Evolutionary conservation across 2,797 vertebrate genomes (phyloP), one percentile per base, ranked within the genome.

Genomic region (Myotis planiceps): DNA sequence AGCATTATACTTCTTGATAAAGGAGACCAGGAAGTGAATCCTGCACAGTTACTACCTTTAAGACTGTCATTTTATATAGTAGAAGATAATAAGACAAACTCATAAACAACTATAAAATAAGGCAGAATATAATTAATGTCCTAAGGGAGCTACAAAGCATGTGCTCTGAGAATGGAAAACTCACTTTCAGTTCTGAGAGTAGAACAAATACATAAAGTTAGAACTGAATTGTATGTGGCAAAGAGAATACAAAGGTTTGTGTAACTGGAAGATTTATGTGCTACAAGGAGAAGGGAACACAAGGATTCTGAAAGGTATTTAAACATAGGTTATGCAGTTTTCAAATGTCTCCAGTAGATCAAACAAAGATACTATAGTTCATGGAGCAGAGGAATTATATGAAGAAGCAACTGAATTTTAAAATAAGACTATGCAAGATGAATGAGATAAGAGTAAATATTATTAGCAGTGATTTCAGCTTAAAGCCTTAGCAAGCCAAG

Each of bases 91-190:
- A 90, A 69, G 2, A 55, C 39, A 92, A 68, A 81, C 39, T 79
- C 16, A 69, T 55, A 94, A 92, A 51, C 85, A 88, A 49, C n/a
- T 32, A 34, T 86, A 92, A 83, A 84, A 76, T 65, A 76, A 58
- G 6, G 6, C 10, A 69, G 47, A 92, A 85, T 65, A 1, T 60
- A 92, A 86, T 80, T 82, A 92, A 72, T 81, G 25, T 66, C 27
- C 29, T 75, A 65, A 37, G 10, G 5, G 6, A 55, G 6, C 47
- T 53, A 72, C 21, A 80, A 71, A 80, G 9, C 27, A 49, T 76
- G 34, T 87, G 53, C 13, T 93, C 21, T 81, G 65, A 87, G 6
- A 86, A 89, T 81, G 21, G 34, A 91, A 80, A 89, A 93, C 71
- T 80, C 32, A 39, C 16, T 89, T 94, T 87, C 2, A 80, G 16